phyloP scores from a whole-genome alignment of 2,113 vertebrate genomes.

The Platycercus adscitus region DNA sequence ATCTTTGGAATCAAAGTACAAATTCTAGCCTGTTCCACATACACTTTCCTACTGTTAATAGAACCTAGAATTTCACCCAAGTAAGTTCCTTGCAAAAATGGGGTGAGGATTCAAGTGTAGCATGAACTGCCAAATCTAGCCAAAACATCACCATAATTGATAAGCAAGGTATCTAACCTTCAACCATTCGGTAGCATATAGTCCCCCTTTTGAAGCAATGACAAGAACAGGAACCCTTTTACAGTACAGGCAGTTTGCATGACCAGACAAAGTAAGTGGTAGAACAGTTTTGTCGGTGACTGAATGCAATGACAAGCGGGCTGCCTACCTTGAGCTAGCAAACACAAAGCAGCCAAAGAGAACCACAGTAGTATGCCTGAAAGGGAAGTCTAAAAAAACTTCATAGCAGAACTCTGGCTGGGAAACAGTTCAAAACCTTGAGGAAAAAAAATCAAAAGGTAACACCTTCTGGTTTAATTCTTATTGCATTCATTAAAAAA shows the following conservation, averaged over 20 bases:
- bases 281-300: neutral
- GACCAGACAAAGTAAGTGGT: neutral
- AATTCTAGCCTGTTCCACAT: neutral
- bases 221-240: neutral
- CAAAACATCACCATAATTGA: neutral
- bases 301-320: neutral
- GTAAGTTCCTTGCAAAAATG: neutral
- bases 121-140: neutral
- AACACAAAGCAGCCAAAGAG: neutral
- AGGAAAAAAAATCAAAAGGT: neutral
- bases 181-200: neutral
- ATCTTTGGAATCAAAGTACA: slow-evolving; percentile 53
- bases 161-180: neutral
- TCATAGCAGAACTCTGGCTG: neutral
- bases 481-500: neutral
- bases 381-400: neutral
- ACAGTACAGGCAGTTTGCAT: neutral
- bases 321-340: neutral
- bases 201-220: neutral
- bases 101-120: neutral
- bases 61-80: neutral
- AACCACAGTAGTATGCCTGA: neutral
- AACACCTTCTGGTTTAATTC: neutral
- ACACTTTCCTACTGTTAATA: neutral
- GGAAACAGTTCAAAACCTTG: neutral